Conservation (phyloP, 2,113 vertebrate species). For the Microtus oregoni region DNA sequence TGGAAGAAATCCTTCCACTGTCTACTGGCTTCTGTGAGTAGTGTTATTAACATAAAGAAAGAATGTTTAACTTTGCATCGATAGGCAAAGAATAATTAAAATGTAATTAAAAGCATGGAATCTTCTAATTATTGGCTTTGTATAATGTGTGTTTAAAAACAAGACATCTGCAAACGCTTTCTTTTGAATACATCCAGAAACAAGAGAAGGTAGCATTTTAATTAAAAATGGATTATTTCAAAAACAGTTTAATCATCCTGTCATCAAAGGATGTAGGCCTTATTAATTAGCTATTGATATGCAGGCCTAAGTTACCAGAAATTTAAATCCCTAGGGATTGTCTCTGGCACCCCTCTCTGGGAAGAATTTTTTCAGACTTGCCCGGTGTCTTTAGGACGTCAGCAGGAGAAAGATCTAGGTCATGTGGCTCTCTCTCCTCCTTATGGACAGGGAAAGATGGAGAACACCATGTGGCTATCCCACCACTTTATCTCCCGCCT, state of each 20-base stretch:
- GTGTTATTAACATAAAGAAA: constrained; percentile 74
- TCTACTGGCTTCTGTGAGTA: neutral
- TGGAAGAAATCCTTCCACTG: neutral
- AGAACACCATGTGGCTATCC: neutral
- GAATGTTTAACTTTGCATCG: constrained; percentile 84
- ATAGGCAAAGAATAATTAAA: constrained; percentile 87
- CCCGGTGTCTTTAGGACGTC: neutral
- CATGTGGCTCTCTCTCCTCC: accelerated
- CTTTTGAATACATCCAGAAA: constrained; percentile 84
- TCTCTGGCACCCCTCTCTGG: constrained; percentile 67
- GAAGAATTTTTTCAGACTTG: constrained; percentile 57
- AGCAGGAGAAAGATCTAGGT: neutral
- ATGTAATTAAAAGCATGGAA: constrained; percentile 88
- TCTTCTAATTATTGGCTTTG: constrained; percentile 87
- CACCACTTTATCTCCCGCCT: neutral
- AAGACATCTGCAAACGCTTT: constrained; percentile 86
- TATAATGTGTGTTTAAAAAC: constrained; percentile 88
- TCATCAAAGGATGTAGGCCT: constrained; percentile 86
- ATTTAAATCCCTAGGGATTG: constrained; percentile 76
- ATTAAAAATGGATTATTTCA: constrained; percentile 91
- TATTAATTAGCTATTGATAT: constrained; percentile 89
- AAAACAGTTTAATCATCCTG: constrained; percentile 88
- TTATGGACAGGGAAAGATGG: neutral
- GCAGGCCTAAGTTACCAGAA: constrained; percentile 84
- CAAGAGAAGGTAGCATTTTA: constrained; percentile 87